Evolutionary conservation across 2,888 invertebrate species (phyloP).

Genomic region (Cybosia mesomella): DNA sequence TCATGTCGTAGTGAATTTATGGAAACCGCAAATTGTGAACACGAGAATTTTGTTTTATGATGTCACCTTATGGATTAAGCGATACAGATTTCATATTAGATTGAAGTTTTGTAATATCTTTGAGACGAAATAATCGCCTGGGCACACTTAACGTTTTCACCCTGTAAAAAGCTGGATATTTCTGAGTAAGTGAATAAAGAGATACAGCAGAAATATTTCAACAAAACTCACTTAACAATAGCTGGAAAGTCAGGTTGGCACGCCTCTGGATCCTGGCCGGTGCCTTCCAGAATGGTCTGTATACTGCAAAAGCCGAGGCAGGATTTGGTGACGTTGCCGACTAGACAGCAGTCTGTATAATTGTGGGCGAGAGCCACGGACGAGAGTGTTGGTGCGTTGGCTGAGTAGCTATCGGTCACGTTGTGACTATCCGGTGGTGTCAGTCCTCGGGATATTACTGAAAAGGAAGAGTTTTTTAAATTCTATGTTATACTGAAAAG

Average conservation of each 20-base stretch:
- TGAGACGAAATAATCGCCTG: no score
- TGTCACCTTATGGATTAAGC: no score
- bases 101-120: no score
- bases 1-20: no score
- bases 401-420: conserved; percentile 79
- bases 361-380: conserved; percentile 88
- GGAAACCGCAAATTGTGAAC: no score
- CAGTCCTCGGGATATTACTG: conserved; percentile 88
- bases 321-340: conserved; percentile 89
- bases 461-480: neutral
- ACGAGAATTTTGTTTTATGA: no score
- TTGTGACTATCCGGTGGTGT: conserved; percentile 87
- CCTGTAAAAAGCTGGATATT: no score
- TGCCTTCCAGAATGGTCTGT: conserved; percentile 91
- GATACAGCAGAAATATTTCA: neutral
- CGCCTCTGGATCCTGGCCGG: conserved; percentile 93
- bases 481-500: neutral
- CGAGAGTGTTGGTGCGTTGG: conserved; percentile 74
- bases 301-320: conserved; percentile 95
- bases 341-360: conserved; percentile 93
- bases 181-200: no score
- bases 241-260: conserved; percentile 93
- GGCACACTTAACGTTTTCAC: no score
- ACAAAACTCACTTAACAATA: conserved; percentile 88
- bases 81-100: no score